A percentile compares a stretch with the other conserved stretches of the same genome.
Evolutionary conservation across 2,797 vertebrate genomes (phyloP).

Genomic region (Dryobates pubescens): DNA sequence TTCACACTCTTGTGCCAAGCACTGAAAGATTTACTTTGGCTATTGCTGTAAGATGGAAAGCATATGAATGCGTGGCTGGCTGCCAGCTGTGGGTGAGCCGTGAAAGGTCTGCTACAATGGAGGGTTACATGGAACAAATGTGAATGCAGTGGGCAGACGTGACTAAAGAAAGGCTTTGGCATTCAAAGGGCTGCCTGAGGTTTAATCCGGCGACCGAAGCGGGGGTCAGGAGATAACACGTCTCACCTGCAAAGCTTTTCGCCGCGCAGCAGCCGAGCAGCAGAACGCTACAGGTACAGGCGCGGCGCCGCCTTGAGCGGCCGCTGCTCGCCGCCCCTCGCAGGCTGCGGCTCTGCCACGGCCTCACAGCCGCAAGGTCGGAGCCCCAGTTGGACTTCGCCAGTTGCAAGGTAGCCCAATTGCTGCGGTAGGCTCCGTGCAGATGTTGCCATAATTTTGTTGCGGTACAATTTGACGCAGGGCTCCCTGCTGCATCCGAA

Average conservation of each 20-base stretch:
- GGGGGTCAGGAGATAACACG: background rate
- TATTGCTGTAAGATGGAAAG: constrained; percentile 48
- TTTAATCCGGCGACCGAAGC: background rate
- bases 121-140: background rate
- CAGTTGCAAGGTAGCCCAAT: background rate
- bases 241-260: background rate
- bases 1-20: constrained; percentile 62
- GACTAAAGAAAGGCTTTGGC: background rate
- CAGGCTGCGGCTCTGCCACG: background rate
- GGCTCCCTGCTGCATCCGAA: constrained; percentile 67
- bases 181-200: background rate
- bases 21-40: constrained; percentile 54
- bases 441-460: constrained; percentile 69
- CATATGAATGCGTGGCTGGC: constrained; percentile 39
- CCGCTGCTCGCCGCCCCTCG: background rate
- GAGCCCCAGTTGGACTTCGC: background rate
- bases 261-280: background rate
- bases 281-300: background rate
- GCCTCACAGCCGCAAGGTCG: background rate
- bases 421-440: background rate
- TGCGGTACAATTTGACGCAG: constrained; percentile 63
- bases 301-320: accelerated
- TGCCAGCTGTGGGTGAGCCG: constrained; percentile 54
- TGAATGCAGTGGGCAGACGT: constrained; percentile 9
- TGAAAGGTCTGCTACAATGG: constrained; percentile 32